Base-by-base conservation (phyloP, 1,140 invertebrate species). In the Pseudomyrmex cubaensis region DNA sequence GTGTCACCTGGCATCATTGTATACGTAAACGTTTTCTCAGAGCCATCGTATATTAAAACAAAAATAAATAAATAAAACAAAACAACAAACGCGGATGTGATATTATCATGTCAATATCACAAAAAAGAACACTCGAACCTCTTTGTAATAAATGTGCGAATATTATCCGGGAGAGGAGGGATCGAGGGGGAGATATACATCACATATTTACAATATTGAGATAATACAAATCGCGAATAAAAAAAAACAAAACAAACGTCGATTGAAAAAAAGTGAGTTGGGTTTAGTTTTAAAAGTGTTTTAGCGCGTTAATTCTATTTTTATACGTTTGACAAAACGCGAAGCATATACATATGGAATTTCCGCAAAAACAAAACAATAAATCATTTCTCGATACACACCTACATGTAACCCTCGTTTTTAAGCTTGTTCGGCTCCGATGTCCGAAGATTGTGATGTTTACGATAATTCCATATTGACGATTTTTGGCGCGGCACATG, bases 1-100 rank as follows among this genome's bases (percentile, higher is more conserved):
- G 75, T 89, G 83, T 90, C 89, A 87, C 87, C 87, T 85, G 89
- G 85, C 83, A 83, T 84, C 56, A 15, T 56, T 62, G 75, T 87
- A 80, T 61, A 84, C 63, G 73, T 77, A 70, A 78, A 83, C 61
- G 78, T 61, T 63, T 35, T 84, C 20, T 70, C 62, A 62, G 50
- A 83, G 12, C 46, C 50, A 82, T 82, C 70, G 67, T 75, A 83
- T 35, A 35, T 35, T 35, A 35, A 35, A 0, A 35, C 35, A 35
- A 35, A 35, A 35, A 35, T 25, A 20, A 20, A 20, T 20, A 35
- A 35, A 35, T 1, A 35, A 35, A 35, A 35, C 0, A 7, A 35
- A 35, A 7, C 35, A 35, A 35, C 35, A 69, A 44, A 54, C 78
- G 62, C 64, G 48, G 20, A 76, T 66, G 50, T 75, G 74, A 88